phyloP scores from a whole-genome alignment of 2,113 vertebrate species.

The Spizaetus ornatus region DNA sequence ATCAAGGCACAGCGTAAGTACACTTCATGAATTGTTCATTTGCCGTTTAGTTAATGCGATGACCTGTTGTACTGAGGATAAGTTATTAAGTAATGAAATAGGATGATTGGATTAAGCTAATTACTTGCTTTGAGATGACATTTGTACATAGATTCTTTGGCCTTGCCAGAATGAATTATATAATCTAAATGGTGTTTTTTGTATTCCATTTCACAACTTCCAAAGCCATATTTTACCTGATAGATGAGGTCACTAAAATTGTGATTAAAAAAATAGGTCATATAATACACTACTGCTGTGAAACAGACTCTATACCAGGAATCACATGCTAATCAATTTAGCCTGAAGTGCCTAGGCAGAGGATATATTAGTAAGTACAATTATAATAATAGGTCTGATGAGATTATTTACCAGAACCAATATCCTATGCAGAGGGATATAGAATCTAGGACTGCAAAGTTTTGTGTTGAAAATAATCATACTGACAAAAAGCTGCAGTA shows the following conservation, averaged over 20 bases:
- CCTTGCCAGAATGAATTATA: background rate
- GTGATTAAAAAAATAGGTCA: background rate
- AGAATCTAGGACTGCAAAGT: background rate
- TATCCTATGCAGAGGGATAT: background rate
- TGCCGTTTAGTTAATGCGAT: background rate
- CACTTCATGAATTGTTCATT: background rate
- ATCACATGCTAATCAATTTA: background rate
- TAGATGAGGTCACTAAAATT: background rate
- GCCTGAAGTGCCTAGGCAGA: background rate
- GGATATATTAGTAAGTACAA: background rate
- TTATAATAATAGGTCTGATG: background rate
- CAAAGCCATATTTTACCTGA: background rate
- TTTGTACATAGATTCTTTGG: background rate
- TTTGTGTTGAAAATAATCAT: background rate
- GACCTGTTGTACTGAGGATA: constrained; percentile 33
- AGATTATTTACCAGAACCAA: background rate
- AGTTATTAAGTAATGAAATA: constrained; percentile 39
- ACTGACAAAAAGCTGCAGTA: background rate
- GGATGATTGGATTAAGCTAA: constrained; percentile 42
- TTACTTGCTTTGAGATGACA: constrained; percentile 29
- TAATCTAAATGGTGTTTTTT: background rate
- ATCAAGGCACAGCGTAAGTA: background rate
- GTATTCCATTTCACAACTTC: background rate
- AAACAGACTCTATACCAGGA: background rate
- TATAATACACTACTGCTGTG: background rate